Conservation (phyloP, 2,797 vertebrate genomes). For the Sebastes taczanowskii region DNA sequence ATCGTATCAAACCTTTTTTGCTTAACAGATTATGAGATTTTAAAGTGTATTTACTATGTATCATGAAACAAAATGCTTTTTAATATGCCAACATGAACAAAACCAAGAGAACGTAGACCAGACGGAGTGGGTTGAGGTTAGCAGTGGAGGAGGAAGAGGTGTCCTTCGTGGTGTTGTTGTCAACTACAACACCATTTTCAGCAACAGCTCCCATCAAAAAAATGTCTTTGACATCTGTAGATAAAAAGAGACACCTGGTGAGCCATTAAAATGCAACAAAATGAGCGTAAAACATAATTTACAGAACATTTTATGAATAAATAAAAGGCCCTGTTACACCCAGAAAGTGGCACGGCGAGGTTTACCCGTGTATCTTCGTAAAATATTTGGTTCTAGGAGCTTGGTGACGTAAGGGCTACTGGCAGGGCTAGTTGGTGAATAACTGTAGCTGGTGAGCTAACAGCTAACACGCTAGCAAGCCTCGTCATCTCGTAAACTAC, state of each 20-base stretch:
- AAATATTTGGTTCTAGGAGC: background rate
- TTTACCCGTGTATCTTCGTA: background rate
- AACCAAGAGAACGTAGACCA: background rate
- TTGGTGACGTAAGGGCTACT: too few species aligned
- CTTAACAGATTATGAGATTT: background rate
- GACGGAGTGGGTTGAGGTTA: background rate
- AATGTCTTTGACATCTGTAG: background rate
- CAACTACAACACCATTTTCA: background rate
- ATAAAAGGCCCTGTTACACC: background rate
- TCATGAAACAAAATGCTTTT: background rate
- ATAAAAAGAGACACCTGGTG: background rate
- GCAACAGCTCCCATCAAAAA: rapidly evolving
- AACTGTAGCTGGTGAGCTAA: background rate
- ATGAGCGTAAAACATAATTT: background rate
- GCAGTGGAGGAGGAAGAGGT: background rate
- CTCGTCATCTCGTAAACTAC: too few species aligned
- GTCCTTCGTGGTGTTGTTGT: background rate
- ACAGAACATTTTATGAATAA: background rate
- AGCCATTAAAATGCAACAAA: background rate
- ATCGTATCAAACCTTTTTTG: background rate
- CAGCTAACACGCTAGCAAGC: background rate
- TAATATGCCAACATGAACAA: background rate
- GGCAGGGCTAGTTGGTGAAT: background rate
- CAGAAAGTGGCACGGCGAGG: background rate
- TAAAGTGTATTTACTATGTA: background rate